Evolutionary conservation across 1,140 invertebrate species (phyloP).

Genomic region (Polyergus mexicanus): DNA sequence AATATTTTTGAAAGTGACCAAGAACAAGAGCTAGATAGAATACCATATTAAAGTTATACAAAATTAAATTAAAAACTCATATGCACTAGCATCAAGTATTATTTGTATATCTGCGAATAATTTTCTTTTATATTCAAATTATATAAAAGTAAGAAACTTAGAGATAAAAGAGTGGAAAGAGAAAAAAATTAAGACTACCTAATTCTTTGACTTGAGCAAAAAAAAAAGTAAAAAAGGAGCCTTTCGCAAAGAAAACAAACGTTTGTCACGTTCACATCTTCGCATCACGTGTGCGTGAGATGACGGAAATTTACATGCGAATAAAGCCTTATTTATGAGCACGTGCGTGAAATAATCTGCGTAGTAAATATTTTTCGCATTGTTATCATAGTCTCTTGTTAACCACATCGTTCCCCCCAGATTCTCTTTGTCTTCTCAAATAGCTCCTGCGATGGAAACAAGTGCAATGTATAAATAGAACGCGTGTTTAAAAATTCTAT

Average conservation of each 20-base stretch:
- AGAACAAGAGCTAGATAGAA: not conserved
- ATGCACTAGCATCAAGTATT: too few relatives aligned
- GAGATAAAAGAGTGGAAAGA: too few relatives aligned
- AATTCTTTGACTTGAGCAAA: too few relatives aligned
- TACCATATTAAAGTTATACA: not conserved
- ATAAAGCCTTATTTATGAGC: slow-evolving; percentile 2
- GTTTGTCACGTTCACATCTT: not conserved
- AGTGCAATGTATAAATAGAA: not conserved
- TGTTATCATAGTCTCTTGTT: too few relatives aligned
- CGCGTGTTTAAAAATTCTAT: not conserved
- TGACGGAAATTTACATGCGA: not conserved
- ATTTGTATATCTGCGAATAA: too few relatives aligned
- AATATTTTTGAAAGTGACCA: slow-evolving; percentile 4
- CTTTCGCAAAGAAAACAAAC: too few relatives aligned
- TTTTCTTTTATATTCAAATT: too few relatives aligned
- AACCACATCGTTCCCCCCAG: not conserved
- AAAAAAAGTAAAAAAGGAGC: too few relatives aligned
- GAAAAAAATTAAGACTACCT: too few relatives aligned
- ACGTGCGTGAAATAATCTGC: not conserved
- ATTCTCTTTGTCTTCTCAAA: not conserved
- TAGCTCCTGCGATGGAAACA: not conserved
- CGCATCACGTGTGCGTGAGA: not conserved
- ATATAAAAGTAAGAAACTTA: too few relatives aligned
- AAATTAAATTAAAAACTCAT: too few relatives aligned
- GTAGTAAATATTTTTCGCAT: not conserved